A percentile compares a stretch with the other conserved stretches of the same genome.
These are phyloP conservation scores for Nomada hirtipes DNA, from an alignment of 2,888 invertebrate genomes.

Conservation along the genomic window DNA sequence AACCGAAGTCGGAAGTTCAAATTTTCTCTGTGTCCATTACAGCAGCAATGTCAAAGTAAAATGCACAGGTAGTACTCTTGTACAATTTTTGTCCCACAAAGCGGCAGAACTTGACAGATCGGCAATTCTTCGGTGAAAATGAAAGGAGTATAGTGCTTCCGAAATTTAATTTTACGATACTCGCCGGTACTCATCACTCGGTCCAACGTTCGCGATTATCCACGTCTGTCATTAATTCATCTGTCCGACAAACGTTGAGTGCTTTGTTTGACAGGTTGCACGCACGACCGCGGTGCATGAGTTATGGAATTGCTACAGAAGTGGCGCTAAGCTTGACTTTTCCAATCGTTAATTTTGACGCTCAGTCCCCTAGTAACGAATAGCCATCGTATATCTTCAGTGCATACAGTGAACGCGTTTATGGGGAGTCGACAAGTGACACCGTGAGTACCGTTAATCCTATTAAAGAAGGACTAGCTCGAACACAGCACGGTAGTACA, in stretches of 20 bases:
- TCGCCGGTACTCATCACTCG: neutral
- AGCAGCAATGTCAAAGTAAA: no score
- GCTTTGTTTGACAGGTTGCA: constrained; percentile 30
- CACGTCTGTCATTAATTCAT: constrained; percentile 25
- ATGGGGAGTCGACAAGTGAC: constrained; percentile 66
- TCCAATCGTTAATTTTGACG: constrained; percentile 69
- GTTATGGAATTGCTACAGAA: constrained; percentile 62
- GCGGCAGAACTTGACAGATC: no score
- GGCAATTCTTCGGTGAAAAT: no score
- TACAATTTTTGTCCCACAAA: no score
- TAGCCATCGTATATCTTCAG: constrained; percentile 66
- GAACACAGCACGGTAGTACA: constrained; percentile 64
- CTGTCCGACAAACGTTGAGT: constrained; percentile 4
- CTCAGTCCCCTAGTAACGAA: constrained; percentile 60
- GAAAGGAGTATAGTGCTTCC: no score
- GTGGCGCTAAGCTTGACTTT: constrained; percentile 62
- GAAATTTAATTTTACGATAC: neutral
- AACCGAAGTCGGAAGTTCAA: no score
- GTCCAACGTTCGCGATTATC: constrained; percentile 1
- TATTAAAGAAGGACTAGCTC: constrained; percentile 70
- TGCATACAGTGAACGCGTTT: constrained; percentile 42
- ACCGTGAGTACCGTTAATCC: constrained; percentile 69
- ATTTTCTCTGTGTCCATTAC: no score
- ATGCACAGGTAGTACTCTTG: no score
- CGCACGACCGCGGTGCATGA: constrained; percentile 34